Base-by-base conservation (phyloP, 2,113 vertebrate species). In the Phaethornis superciliosus region DNA sequence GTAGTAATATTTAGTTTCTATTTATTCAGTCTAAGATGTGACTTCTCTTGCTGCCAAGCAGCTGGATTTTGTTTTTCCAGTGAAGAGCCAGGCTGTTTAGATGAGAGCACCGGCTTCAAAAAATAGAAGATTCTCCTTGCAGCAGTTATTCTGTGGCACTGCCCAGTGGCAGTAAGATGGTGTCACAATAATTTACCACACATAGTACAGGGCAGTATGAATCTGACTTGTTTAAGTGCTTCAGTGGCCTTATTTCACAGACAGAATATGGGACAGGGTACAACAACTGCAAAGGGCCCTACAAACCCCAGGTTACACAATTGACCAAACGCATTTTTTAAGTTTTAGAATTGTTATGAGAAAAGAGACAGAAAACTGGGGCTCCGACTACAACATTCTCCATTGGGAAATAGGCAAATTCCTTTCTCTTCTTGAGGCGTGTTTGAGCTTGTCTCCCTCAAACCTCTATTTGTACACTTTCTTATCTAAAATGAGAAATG, bases 161-260 rank as follows among this genome's bases (percentile, higher is more conserved):
- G 92, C 94, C 95, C 96, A 93, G 69, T 95, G 92, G 96, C 96
- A 90, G 65, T 90, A 64, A 83, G 68, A 67, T 15, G 51, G 81
- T 97, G 95, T 96, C 94, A 97, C 69, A 97, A 95, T 26, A 91
- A 97, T 97, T 96, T 88, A 49, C 86, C 60, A 49, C 71, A 83
- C 10, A 15, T 82, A 67, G 93, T 94, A 87, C 7, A 89, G 68
- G 75, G 74, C 22, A 63, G 89, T 35, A 95, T 95, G 95, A 96
- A 91, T 86, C 56, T 96, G 97, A 96, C 96, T 97, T 94, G 85
- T 94, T 88, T 75, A 96, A 97, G 90, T 96, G 94, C 84, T 95
- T 95, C 80, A 65, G 94, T 96, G 96, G 92, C 95, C 94, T 97
- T 94, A 75, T 94, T 97, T 95, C 91, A 85, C 60, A 90, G 85